Evolutionary conservation across 2,797 vertebrate genomes (phyloP).

Genomic region (Brotula barbata): DNA sequence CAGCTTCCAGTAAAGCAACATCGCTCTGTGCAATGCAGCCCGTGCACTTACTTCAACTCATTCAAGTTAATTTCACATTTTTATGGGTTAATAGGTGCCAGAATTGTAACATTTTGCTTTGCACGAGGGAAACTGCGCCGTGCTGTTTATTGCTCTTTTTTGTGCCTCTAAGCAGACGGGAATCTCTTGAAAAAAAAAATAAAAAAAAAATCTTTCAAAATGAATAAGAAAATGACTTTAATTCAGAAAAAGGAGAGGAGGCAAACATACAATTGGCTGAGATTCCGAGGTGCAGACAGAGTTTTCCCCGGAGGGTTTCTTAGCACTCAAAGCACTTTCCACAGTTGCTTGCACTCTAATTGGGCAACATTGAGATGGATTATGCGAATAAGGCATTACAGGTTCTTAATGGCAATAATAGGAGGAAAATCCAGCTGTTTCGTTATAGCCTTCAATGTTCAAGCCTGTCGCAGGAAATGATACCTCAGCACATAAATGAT

Average conservation of each 20-base stretch:
- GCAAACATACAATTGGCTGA: conserved; percentile 23
- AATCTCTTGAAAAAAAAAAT: conserved; percentile 20
- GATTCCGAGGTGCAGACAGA: conserved; percentile 27
- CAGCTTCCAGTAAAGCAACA: conserved; percentile 10
- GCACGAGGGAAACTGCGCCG: conserved; percentile 1
- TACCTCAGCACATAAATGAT: conserved; percentile 55
- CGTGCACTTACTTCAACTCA: conserved; percentile 13
- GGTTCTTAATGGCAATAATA: conserved; percentile 44
- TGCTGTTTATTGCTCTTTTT: conserved; percentile 4
- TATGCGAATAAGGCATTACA: conserved; percentile 47
- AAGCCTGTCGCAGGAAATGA: conserved; percentile 45
- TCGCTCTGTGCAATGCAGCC: conserved; percentile 1
- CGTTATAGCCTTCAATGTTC: conserved; percentile 33
- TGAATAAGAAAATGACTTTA: conserved; percentile 28
- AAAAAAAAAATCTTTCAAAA: conserved; percentile 39
- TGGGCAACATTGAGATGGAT: conserved; percentile 47
- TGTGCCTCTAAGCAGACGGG: conserved; percentile 6
- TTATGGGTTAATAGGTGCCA: background rate
- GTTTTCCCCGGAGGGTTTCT: conserved; percentile 29
- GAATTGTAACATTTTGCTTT: conserved; percentile 14
- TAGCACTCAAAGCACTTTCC: conserved; percentile 36
- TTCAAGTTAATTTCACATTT: conserved; percentile 11
- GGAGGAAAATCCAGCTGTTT: conserved; percentile 39
- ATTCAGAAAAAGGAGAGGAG: conserved; percentile 23
- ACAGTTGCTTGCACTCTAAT: conserved; percentile 50